Conservation (phyloP, 2,888 invertebrate species). For the Drosophila eohydei region DNA sequence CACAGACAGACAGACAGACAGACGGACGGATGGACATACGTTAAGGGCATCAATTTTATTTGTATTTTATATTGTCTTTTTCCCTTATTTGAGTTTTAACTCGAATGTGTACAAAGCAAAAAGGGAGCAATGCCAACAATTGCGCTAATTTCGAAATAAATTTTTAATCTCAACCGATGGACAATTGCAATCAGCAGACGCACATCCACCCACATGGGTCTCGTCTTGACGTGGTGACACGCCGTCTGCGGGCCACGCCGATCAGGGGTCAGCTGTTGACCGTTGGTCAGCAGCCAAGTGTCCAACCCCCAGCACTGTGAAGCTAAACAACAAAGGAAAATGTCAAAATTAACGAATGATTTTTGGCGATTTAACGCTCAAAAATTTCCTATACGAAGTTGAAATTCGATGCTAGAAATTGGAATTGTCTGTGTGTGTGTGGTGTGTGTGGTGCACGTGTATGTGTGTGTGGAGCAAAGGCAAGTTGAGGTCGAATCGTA, state of each 20-base stretch:
- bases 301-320: conserved; percentile 50
- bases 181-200: conserved; percentile 54
- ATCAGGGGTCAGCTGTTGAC: conserved; percentile 61
- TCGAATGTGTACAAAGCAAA: conserved; percentile 30
- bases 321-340: conserved; percentile 57
- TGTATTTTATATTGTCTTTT: conserved; percentile 62
- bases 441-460: conserved; percentile 3
- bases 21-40: conserved; percentile 26
- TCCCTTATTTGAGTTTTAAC: conserved; percentile 22
- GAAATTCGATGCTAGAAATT: conserved; percentile 64
- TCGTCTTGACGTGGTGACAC: conserved; percentile 51
- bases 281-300: conserved; percentile 61
- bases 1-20: neutral
- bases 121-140: conserved; percentile 78
- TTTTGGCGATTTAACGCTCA: conserved; percentile 77
- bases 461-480: conserved; percentile 41
- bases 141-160: conserved; percentile 83
- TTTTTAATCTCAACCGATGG: conserved; percentile 73
- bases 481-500: conserved; percentile 59
- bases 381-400: conserved; percentile 62
- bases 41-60: conserved; percentile 57
- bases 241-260: conserved; percentile 66
- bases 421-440: conserved; percentile 12
- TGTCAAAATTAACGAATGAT: conserved; percentile 80
- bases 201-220: conserved; percentile 69